phyloP scores from a whole-genome alignment of 2,797 vertebrate genomes.

The Labeo calbasu region DNA sequence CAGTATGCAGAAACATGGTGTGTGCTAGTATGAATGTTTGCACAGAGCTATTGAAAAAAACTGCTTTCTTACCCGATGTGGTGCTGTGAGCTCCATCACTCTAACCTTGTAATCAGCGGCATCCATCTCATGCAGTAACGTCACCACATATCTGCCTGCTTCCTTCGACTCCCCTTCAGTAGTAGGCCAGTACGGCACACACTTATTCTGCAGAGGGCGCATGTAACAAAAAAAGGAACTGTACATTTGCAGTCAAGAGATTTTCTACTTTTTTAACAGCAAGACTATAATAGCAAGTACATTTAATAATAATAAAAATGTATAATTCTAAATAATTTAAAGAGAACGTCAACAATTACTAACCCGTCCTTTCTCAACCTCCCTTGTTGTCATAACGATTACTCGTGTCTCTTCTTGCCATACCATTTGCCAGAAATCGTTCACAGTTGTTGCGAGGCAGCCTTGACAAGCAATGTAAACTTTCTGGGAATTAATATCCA shows the following conservation, averaged over 20 bases:
- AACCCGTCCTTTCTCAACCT: slow-evolving; percentile 96
- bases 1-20: not conserved
- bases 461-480: slow-evolving; percentile 94
- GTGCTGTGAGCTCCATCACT: slow-evolving; percentile 74
- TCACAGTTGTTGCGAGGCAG: slow-evolving; percentile 86
- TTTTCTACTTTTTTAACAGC: not conserved
- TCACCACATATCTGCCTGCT: slow-evolving; percentile 80
- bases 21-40: not conserved
- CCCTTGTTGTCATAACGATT: slow-evolving; percentile 96
- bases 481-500: slow-evolving; percentile 75
- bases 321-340: not conserved
- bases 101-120: slow-evolving; percentile 88
- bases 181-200: slow-evolving; percentile 93
- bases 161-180: slow-evolving; percentile 67
- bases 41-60: not conserved
- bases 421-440: slow-evolving; percentile 96
- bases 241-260: not conserved
- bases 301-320: not conserved
- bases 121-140: slow-evolving; percentile 73
- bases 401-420: slow-evolving; percentile 91
- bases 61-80: slow-evolving; percentile 76
- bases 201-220: slow-evolving; percentile 85
- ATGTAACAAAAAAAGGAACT: not conserved
- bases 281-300: not conserved
- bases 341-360: slow-evolving; percentile 62